Evolutionary conservation across 2,797 vertebrate genomes (phyloP).

Genomic region (Hydrophis major): DNA sequence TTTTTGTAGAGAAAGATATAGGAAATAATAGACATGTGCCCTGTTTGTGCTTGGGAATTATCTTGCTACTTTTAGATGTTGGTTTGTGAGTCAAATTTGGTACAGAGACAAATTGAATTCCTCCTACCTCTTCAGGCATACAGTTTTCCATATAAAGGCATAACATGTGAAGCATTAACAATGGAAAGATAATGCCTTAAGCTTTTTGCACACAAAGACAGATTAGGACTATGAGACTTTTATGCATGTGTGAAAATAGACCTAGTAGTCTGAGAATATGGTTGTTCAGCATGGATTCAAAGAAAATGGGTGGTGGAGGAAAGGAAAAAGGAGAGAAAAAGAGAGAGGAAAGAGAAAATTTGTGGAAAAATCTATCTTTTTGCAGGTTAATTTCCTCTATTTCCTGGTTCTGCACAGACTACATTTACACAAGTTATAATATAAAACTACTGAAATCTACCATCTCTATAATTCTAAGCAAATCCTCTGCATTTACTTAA

Average conservation of each 20-base stretch:
- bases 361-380: background rate
- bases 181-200: background rate
- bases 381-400: background rate
- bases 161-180: background rate
- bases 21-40: background rate
- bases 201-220: background rate
- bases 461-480: slow-evolving; percentile 1
- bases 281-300: background rate
- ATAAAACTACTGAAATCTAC: background rate
- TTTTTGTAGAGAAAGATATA: background rate
- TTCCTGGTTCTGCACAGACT: background rate
- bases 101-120: background rate
- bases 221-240: background rate
- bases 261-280: background rate
- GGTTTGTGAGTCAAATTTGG: background rate
- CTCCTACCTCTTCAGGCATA: background rate
- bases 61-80: background rate
- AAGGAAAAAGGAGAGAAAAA: background rate
- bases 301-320: background rate
- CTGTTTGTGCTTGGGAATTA: background rate
- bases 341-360: background rate
- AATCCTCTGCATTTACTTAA: slow-evolving; percentile 20
- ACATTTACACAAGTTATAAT: background rate
- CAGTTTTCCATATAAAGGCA: background rate
- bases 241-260: background rate